These are phyloP conservation scores for Pyrrhia umbra DNA, from an alignment of 2,888 invertebrate species.

Conservation along the genomic window DNA sequence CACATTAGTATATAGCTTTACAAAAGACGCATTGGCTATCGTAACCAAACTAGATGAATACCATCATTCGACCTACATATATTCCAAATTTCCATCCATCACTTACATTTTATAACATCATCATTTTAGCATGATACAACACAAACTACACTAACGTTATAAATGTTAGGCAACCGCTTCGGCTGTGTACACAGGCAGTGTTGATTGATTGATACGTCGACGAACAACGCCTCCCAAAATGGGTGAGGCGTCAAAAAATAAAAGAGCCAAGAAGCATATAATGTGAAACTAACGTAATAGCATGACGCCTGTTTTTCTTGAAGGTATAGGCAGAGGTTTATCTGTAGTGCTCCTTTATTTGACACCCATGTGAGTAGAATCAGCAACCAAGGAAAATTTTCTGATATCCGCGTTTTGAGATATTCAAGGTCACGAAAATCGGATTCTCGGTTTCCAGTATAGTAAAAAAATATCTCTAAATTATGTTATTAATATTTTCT, in stretches of 20 bases:
- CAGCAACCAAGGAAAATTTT: no score
- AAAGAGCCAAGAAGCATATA: slow-evolving; percentile 34
- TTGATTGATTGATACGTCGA: slow-evolving; percentile 65
- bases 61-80: slow-evolving; percentile 1
- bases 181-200: slow-evolving; percentile 49
- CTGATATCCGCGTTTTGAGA: no score
- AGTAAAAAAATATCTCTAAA: no score
- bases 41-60: neutral
- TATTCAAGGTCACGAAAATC: no score
- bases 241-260: slow-evolving; percentile 53
- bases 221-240: slow-evolving; percentile 45
- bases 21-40: no score
- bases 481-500: no score
- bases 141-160: slow-evolving; percentile 42
- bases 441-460: no score
- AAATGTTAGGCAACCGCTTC: slow-evolving; percentile 33
- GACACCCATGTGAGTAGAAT: no score
- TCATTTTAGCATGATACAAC: slow-evolving; percentile 49
- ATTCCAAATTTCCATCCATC: slow-evolving; percentile 23
- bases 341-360: neutral
- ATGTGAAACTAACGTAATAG: slow-evolving; percentile 21
- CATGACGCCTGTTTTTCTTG: neutral
- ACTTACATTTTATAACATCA: slow-evolving; percentile 28
- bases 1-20: no score
- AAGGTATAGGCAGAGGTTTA: neutral